A percentile compares a stretch with the other conserved stretches of the same genome.
phyloP scores from a whole-genome alignment of 1,140 invertebrate genomes.

The Sinonovacula constricta region DNA sequence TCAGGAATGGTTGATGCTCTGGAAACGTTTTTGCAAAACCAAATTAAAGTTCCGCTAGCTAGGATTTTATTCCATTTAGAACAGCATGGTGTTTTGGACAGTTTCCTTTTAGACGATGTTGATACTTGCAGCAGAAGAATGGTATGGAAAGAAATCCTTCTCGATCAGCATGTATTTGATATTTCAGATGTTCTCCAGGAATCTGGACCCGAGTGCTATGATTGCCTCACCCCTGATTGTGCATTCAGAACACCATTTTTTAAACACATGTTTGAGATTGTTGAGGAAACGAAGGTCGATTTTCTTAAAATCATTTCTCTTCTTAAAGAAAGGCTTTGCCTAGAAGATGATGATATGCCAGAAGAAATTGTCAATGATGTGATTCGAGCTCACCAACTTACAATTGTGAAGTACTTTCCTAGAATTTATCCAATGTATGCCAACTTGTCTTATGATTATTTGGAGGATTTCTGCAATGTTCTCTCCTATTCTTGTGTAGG shows the following conservation, averaged over 20 bases:
- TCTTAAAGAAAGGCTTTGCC: slow-evolving; percentile 8
- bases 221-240: slow-evolving; percentile 16
- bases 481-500: background rate
- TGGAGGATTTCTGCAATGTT: slow-evolving; percentile 40
- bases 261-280: slow-evolving; percentile 2
- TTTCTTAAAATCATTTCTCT: slow-evolving; percentile 8
- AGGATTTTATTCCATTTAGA: slow-evolving; percentile 32
- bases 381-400: slow-evolving; percentile 1
- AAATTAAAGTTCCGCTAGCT: slow-evolving; percentile 21
- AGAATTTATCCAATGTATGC: background rate
- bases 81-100: slow-evolving; percentile 11
- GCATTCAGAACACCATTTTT: slow-evolving; percentile 17
- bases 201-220: slow-evolving; percentile 35
- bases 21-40: background rate
- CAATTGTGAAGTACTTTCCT: background rate
- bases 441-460: slow-evolving; percentile 13
- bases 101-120: slow-evolving; percentile 17
- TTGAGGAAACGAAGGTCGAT: slow-evolving; percentile 25
- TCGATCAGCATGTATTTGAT: slow-evolving; percentile 4
- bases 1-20: slow-evolving; percentile 28
- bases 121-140: background rate
- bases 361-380: slow-evolving; percentile 11
- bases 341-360: slow-evolving; percentile 2
- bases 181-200: slow-evolving; percentile 4
- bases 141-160: background rate